Conservation (phyloP, 2,888 invertebrate species). For the Ashinkailepas kermadecensis region DNA sequence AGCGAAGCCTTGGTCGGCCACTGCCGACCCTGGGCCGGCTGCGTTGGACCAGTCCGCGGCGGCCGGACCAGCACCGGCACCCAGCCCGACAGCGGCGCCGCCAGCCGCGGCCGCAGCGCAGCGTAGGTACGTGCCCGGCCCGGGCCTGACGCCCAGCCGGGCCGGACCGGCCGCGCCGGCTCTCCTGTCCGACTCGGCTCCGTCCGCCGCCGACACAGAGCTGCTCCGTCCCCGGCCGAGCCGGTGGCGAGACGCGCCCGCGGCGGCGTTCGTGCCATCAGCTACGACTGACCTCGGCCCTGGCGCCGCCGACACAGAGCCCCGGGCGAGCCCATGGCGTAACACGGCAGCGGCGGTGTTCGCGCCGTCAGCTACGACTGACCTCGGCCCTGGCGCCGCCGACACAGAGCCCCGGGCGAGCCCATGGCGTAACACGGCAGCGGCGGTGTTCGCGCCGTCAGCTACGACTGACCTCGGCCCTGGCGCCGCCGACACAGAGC, state of each 20-base stretch:
- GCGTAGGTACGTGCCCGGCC: neutral
- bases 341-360: neutral
- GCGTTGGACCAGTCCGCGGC: constrained; percentile 3
- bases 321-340: neutral
- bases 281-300: neutral
- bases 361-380: neutral
- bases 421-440: neutral
- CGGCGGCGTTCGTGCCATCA: neutral
- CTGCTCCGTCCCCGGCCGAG: neutral
- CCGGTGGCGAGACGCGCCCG: neutral
- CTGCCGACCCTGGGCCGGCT: neutral
- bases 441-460: neutral
- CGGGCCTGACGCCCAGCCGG: neutral
- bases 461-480: neutral
- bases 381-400: neutral
- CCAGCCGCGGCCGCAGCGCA: neutral
- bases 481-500: neutral
- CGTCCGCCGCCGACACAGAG: neutral
- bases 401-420: neutral
- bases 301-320: no score
- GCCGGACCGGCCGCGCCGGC: neutral
- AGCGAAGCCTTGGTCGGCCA: constrained; percentile 16
- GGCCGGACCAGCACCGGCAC: no score
- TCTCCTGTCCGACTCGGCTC: neutral
- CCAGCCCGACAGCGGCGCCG: neutral